Conservation (phyloP, 1,140 invertebrate genomes). For the Trichogramma pretiosum region DNA sequence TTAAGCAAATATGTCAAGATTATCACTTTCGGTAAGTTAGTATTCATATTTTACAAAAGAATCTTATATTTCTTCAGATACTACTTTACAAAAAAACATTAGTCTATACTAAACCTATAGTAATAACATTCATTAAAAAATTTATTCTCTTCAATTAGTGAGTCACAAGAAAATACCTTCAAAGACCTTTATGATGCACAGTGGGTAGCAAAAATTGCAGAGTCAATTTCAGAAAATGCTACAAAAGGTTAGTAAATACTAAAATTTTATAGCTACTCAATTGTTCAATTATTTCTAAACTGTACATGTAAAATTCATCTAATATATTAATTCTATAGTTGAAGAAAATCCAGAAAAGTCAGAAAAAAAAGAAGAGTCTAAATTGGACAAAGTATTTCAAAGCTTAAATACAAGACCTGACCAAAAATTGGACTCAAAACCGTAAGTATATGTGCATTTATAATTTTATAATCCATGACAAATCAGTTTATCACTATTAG, state of each 20-base stretch:
- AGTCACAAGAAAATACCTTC: conserved; percentile 44
- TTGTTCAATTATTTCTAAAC: neutral
- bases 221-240: conserved; percentile 38
- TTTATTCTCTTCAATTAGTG: conserved; percentile 25
- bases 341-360: conserved; percentile 23
- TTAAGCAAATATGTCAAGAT: conserved; percentile 46
- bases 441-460: conserved; percentile 43
- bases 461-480: no score
- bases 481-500: no score
- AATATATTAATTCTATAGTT: conserved; percentile 15
- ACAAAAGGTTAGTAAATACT: conserved; percentile 40
- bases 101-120: neutral
- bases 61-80: neutral
- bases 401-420: conserved; percentile 28
- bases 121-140: neutral
- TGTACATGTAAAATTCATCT: no score
- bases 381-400: conserved; percentile 15
- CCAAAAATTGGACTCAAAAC: conserved; percentile 34
- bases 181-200: conserved; percentile 45
- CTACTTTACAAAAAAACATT: conserved; percentile 8
- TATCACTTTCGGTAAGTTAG: conserved; percentile 47
- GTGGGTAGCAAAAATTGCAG: conserved; percentile 45
- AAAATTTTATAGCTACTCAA: neutral
- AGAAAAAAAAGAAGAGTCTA: conserved; percentile 20
- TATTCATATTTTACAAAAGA: conserved; percentile 7